phyloP scores from a whole-genome alignment of 2,113 vertebrate genomes.

The Tautogolabrus adspersus region DNA sequence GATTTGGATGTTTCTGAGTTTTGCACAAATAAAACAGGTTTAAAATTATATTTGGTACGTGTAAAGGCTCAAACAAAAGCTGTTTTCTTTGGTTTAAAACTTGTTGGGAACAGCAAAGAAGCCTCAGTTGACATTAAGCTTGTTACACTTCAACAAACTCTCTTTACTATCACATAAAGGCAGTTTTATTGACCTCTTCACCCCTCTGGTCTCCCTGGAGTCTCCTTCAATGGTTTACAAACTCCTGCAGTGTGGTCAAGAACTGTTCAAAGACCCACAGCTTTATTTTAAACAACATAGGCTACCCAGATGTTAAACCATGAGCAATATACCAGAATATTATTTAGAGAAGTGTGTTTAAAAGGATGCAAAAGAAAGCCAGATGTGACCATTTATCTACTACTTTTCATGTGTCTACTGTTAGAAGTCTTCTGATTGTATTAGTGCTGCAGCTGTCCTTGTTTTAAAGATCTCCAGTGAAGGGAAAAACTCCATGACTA shows the following conservation, averaged over 20 bases:
- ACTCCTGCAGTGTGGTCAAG: not conserved
- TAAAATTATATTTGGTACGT: no score
- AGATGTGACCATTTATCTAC: no score
- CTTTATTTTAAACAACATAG: not conserved
- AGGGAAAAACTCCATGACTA: slow-evolving; percentile 19
- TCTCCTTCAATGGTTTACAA: not conserved
- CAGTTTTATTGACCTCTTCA: not conserved
- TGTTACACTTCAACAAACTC: not conserved
- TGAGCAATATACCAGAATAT: no score
- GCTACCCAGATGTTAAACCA: no score
- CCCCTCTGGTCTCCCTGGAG: not conserved
- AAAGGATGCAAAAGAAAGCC: no score
- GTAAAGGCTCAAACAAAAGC: no score
- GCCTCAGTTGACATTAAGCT: not conserved
- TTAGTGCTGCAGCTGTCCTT: slow-evolving; percentile 2
- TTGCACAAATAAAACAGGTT: not conserved
- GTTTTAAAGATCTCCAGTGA: slow-evolving; percentile 12
- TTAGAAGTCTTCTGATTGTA: no score
- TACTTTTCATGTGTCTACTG: no score
- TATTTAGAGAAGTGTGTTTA: no score
- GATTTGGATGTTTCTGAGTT: not conserved
- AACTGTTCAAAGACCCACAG: not conserved
- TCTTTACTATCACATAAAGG: not conserved
- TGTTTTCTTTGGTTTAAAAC: not conserved
- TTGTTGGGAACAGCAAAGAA: not conserved